phyloP scores from a whole-genome alignment of 2,113 vertebrate genomes.

The Aleadryas rufinucha region DNA sequence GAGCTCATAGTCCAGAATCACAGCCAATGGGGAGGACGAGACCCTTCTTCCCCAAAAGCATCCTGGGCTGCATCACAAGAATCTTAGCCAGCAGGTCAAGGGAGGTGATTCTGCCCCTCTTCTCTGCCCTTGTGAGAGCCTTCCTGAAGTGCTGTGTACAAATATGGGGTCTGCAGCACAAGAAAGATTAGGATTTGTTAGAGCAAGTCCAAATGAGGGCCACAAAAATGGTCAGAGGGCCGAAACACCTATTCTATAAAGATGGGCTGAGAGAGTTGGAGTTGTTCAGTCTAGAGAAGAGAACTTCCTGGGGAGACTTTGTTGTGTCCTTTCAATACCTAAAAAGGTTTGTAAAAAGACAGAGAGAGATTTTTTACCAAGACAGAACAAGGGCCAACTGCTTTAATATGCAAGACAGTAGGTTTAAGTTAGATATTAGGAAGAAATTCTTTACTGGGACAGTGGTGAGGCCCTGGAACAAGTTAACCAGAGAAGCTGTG shows the following conservation, averaged over 20 bases:
- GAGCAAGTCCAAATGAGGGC: not conserved
- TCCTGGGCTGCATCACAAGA: not conserved
- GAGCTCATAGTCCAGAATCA: not conserved
- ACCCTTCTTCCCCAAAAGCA: not conserved
- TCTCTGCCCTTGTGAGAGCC: not conserved
- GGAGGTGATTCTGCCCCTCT: not conserved
- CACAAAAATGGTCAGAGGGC: not conserved
- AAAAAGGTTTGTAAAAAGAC: rapidly evolving
- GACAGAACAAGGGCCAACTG: rapidly evolving
- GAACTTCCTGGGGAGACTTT: rapidly evolving
- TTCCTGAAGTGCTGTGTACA: not conserved
- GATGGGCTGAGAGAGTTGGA: not conserved
- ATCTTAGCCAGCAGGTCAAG: rapidly evolving
- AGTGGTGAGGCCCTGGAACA: not conserved
- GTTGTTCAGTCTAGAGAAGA: not conserved
- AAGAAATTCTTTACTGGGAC: not conserved
- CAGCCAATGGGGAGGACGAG: rapidly evolving
- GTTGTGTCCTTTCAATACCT: not conserved
- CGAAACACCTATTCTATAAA: not conserved
- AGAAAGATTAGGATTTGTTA: not conserved
- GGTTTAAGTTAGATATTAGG: not conserved
- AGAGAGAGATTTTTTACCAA: not conserved
- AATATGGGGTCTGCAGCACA: not conserved
- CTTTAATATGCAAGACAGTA: not conserved
- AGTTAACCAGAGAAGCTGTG: not conserved